Conservation (phyloP, 2,888 invertebrate genomes). For the Lithophane socia region DNA sequence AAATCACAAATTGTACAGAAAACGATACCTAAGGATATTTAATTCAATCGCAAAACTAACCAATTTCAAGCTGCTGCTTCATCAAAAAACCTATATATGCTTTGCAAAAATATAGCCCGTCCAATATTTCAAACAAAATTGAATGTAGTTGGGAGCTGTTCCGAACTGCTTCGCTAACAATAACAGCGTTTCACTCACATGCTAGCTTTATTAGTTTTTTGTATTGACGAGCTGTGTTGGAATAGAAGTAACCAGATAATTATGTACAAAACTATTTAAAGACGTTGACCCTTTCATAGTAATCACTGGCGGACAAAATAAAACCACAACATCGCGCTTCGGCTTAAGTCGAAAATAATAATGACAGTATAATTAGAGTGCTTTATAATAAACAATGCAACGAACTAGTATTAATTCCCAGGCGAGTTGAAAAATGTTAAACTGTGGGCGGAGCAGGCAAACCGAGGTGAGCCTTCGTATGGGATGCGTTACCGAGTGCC, state of each 20-base stretch:
- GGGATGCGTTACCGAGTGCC: constrained; percentile 64
- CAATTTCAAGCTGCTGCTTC: neutral
- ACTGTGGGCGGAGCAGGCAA: constrained; percentile 85
- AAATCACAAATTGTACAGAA: neutral
- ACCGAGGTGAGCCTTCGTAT: constrained; percentile 82
- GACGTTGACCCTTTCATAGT: constrained; percentile 61
- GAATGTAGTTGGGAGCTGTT: constrained; percentile 26
- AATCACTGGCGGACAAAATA: constrained; percentile 57
- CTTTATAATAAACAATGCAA: constrained; percentile 85
- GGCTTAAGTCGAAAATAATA: constrained; percentile 76
- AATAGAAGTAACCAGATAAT: constrained; percentile 35
- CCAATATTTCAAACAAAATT: constrained; percentile 44
- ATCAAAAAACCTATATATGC: neutral
- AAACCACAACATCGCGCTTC: constrained; percentile 59
- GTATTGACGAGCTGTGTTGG: constrained; percentile 26
- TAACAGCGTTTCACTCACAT: constrained; percentile 47
- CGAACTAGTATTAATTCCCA: constrained; percentile 85
- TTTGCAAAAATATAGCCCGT: constrained; percentile 22
- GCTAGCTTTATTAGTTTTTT: constrained; percentile 44
- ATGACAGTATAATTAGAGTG: constrained; percentile 83
- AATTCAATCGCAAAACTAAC: neutral
- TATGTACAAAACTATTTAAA: constrained; percentile 55
- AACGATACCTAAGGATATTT: neutral
- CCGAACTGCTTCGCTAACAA: constrained; percentile 29
- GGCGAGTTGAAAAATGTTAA: constrained; percentile 88